These are phyloP conservation scores for Periplaneta americana DNA, from an alignment of 1,140 invertebrate genomes.

Conservation along the genomic window DNA sequence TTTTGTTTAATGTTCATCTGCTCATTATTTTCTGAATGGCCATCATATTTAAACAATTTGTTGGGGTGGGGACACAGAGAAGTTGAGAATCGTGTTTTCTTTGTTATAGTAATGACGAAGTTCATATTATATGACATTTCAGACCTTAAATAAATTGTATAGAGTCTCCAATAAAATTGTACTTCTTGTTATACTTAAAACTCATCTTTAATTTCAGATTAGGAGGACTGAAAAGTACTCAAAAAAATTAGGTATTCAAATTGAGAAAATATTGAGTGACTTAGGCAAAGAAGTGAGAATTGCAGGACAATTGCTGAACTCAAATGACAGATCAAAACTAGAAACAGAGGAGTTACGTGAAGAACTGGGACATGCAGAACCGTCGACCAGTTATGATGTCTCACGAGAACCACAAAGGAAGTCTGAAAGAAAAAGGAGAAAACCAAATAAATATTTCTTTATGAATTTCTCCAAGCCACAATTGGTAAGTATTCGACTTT, in stretches of 20 bases:
- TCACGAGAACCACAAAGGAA: conserved; percentile 57
- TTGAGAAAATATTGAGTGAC: conserved; percentile 64
- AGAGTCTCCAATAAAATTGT: neutral
- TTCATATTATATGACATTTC: too few relatives aligned
- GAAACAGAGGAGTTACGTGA: too few relatives aligned
- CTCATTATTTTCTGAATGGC: too few relatives aligned
- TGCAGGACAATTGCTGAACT: conserved; percentile 51
- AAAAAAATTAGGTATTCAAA: conserved; percentile 57
- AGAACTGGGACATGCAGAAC: too few relatives aligned
- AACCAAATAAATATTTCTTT: conserved; percentile 53
- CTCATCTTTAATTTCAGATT: conserved; percentile 41
- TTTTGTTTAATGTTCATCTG: too few relatives aligned
- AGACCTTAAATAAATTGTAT: too few relatives aligned
- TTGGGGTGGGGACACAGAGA: too few relatives aligned
- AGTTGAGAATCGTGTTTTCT: too few relatives aligned
- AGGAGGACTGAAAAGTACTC: conserved; percentile 52
- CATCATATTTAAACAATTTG: too few relatives aligned
- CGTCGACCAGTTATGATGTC: too few relatives aligned
- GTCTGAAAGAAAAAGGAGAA: conserved; percentile 53
- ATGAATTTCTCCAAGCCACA: conserved; percentile 42
- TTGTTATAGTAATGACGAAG: too few relatives aligned
- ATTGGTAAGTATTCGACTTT: neutral
- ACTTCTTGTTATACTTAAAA: neutral
- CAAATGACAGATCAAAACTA: too few relatives aligned
- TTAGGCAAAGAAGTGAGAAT: conserved; percentile 59